phyloP scores from a whole-genome alignment of 2,888 invertebrate species.

The Scaptomyza reducta region DNA sequence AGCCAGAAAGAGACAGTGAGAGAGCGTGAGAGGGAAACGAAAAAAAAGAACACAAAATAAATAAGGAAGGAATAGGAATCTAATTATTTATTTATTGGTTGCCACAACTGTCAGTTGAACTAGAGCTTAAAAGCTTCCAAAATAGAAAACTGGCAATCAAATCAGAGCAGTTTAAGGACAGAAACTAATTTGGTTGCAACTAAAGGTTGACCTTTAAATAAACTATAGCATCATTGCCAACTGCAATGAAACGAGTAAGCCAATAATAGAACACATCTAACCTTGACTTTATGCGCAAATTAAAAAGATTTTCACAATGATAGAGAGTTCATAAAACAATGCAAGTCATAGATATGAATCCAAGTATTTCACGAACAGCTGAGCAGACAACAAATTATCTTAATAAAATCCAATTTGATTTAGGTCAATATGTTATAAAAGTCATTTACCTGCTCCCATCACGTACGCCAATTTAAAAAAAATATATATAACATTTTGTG shows the following conservation, averaged over 20 bases:
- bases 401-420: slow-evolving; percentile 4
- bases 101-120: slow-evolving; percentile 62
- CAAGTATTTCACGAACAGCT: background rate
- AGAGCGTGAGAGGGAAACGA: background rate
- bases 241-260: background rate
- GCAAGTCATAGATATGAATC: background rate
- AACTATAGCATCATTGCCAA: slow-evolving; percentile 11
- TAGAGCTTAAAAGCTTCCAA: slow-evolving; percentile 65
- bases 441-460: background rate
- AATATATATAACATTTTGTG: background rate
- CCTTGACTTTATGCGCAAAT: background rate
- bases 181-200: slow-evolving; percentile 17
- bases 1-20: slow-evolving; percentile 1
- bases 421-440: slow-evolving; percentile 3
- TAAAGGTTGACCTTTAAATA: slow-evolving; percentile 39
- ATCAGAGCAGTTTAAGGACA: slow-evolving; percentile 41
- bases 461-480: slow-evolving; percentile 1
- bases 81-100: slow-evolving; percentile 73
- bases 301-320: background rate
- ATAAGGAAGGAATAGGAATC: slow-evolving; percentile 59
- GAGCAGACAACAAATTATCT: background rate
- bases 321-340: background rate
- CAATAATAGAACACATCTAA: background rate
- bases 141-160: slow-evolving; percentile 47
- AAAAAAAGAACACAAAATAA: slow-evolving; percentile 21